Evolutionary conservation across 2,797 vertebrate genomes (phyloP).

Genomic region (Tenualosa ilisha): DNA sequence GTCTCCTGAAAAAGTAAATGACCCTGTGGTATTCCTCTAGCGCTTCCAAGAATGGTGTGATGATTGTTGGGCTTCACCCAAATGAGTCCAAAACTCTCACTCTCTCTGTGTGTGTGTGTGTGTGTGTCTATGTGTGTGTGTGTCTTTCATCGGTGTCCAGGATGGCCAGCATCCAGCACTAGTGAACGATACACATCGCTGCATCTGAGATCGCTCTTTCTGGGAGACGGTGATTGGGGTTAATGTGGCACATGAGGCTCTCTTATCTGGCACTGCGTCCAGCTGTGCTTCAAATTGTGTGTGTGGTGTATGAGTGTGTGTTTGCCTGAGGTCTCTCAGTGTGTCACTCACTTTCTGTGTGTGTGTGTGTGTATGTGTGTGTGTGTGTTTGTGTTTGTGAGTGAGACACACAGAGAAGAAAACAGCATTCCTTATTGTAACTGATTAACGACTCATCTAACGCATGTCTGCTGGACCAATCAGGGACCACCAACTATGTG

Average conservation of each 20-base stretch:
- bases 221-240: neutral
- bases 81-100: neutral
- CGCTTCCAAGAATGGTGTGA: conserved; percentile 11
- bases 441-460: neutral
- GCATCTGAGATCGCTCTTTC: neutral
- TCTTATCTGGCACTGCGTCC: neutral
- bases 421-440: conserved; percentile 21
- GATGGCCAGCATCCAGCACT: neutral
- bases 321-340: neutral
- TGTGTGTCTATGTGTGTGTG: neutral
- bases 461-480: neutral
- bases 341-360: neutral
- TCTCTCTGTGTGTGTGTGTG: neutral
- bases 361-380: neutral
- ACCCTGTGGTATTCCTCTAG: neutral
- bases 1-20: neutral
- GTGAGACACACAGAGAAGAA: conserved; percentile 39
- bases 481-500: too few relatives aligned
- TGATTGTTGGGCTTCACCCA: neutral
- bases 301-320: neutral
- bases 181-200: neutral
- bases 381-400: neutral
- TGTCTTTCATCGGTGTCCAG: conserved; percentile 14
- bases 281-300: neutral
- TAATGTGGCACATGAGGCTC: conserved; percentile 19